Evolutionary conservation across 2,888 invertebrate species (phyloP).

Genomic region (Drosophila maculinotata): DNA sequence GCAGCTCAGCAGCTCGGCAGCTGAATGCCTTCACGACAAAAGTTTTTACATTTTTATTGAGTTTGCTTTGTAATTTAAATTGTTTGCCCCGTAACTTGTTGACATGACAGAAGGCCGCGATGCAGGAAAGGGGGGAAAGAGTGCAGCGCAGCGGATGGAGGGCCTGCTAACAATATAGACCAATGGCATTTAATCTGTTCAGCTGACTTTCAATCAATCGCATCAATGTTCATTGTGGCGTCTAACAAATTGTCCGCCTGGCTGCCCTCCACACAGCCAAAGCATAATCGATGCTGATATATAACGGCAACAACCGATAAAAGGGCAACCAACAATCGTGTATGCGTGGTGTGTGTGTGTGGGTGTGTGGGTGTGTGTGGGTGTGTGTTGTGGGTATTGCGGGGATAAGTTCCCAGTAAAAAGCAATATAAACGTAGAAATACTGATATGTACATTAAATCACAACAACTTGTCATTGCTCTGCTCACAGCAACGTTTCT

Average conservation of each 20-base stretch:
- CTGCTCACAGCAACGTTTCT: constrained; percentile 41
- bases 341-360: background rate
- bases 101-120: constrained; percentile 48
- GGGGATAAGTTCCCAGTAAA: constrained; percentile 28
- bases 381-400: constrained; percentile 7
- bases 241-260: constrained; percentile 73
- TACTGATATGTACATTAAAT: constrained; percentile 72
- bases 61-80: constrained; percentile 79
- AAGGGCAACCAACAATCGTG: constrained; percentile 27
- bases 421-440: constrained; percentile 67
- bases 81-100: constrained; percentile 77
- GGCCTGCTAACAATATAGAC: constrained; percentile 44
- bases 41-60: constrained; percentile 78
- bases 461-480: constrained; percentile 67
- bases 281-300: constrained; percentile 71
- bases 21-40: constrained; percentile 61
- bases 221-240: constrained; percentile 78
- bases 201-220: constrained; percentile 78
- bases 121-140: background rate
- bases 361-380: background rate
- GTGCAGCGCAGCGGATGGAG: background rate
- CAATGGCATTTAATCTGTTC: constrained; percentile 72
- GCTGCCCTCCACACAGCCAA: constrained; percentile 47
- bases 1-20: background rate
- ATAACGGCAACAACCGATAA: constrained; percentile 53